Evolutionary conservation across 2,113 vertebrate species (phyloP).

Genomic region (Capra hircus): DNA sequence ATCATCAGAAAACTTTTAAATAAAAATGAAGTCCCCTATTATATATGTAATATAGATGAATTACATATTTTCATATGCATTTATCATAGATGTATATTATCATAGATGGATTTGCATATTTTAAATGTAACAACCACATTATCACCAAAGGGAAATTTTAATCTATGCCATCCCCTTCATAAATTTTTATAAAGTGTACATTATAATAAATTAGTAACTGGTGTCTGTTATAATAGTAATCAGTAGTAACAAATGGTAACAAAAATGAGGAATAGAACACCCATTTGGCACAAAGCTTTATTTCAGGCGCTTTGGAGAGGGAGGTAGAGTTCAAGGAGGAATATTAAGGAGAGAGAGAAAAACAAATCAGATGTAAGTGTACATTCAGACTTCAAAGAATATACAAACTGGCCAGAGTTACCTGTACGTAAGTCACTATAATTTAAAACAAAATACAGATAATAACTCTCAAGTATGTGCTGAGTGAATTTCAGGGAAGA

Average conservation of each 20-base stretch:
- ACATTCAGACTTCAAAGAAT: constrained; percentile 52
- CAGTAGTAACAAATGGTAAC: not conserved
- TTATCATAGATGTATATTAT: not conserved
- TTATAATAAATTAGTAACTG: not conserved
- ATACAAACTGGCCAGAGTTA: constrained; percentile 37
- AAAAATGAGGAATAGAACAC: not conserved
- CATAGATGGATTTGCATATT: not conserved
- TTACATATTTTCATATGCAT: not conserved
- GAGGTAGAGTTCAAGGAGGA: not conserved
- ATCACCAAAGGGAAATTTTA: not conserved
- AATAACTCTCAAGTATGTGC: constrained; percentile 35
- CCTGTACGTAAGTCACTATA: constrained; percentile 45
- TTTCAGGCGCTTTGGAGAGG: not conserved
- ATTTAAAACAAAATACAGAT: constrained; percentile 57
- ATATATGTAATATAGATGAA: not conserved
- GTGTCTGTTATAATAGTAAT: not conserved
- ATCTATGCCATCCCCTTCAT: not conserved
- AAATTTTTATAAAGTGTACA: not conserved
- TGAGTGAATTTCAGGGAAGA: constrained; percentile 57
- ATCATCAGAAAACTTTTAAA: not conserved
- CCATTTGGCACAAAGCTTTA: not conserved
- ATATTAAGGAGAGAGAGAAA: not conserved
- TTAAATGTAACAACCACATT: not conserved
- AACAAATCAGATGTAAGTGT: constrained; percentile 29
- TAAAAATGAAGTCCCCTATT: not conserved